Base-by-base conservation (phyloP, 2,888 invertebrate species). In the Xestia rhomboidea region DNA sequence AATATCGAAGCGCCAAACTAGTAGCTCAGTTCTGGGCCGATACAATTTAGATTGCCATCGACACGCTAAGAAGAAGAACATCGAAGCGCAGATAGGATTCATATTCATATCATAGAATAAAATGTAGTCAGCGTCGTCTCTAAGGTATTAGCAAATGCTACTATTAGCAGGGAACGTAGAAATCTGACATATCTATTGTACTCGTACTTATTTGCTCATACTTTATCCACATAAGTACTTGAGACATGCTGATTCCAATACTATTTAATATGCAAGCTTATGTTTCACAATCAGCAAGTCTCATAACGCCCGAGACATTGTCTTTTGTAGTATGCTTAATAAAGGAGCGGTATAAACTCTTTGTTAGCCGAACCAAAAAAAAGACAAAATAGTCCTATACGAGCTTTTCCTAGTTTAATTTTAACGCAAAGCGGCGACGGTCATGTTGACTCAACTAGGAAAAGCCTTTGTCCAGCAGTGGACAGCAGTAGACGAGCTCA, bases 401-500 rank as follows among this genome's bases (percentile, higher is more conserved):
- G 34, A 27, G 24, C 6, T 54, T 68, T 79, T 54, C 34, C 79
- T 44, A 13, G 24, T 24, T 63, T 73, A 34, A 63, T 81, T 73
- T 73, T n/a, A 46, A 73, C 15, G 44, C 24, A 73, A 54, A 46
- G 27, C 24, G 0, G 21, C 81, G 46, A n/a, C 34, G 15, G 21
- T 68, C 13, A 41, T 83, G 80, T 80, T 54, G 57, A 57, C 57
- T 38, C 41, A 78, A 60, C 34, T 66, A 51, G 60, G 21, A 49
- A 24, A 5, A 34, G 51, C 38, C 64, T 79, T 83, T 79, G 60
- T 79, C 60, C 84, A 83, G 30, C 60, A 46, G 15, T 44, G 38
- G 57, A 60, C 30, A 18, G 51, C 38, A 30, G 60, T 54, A 77
- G 30, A 38, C 27, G 66, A 24, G 51, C 27, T 75, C 18, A 57